Evolutionary conservation across 2,888 invertebrate genomes (phyloP).

Genomic region (Cephus nigrinus): DNA sequence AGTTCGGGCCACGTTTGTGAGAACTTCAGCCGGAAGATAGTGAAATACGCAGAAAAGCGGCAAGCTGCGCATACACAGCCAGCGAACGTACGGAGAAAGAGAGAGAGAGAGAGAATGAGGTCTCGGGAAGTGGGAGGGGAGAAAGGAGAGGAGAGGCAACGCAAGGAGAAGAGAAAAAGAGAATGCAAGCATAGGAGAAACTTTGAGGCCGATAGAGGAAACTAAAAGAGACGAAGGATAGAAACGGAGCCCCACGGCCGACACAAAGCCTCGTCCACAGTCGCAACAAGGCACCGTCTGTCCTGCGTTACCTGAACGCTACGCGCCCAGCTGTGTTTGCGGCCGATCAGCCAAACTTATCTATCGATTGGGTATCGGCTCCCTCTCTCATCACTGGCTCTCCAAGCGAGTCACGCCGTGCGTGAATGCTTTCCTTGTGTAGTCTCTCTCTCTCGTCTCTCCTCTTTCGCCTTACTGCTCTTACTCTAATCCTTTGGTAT

Average conservation of each 20-base stretch:
- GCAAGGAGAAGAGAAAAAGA: slow-evolving; percentile 1
- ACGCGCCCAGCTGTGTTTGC: slow-evolving; percentile 61
- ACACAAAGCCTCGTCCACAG: background rate
- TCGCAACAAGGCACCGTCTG: slow-evolving; percentile 46
- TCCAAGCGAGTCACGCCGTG: no score
- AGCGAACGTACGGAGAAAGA: slow-evolving; percentile 16
- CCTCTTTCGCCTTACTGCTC: background rate
- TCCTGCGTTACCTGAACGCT: slow-evolving; percentile 51
- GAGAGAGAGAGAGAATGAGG: slow-evolving; percentile 12
- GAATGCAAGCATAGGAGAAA: no score
- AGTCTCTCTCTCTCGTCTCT: background rate
- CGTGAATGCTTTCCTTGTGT: no score
- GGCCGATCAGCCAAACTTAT: slow-evolving; percentile 54
- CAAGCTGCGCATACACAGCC: slow-evolving; percentile 58
- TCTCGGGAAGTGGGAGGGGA: slow-evolving; percentile 3
- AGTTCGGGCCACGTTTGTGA: slow-evolving; percentile 13
- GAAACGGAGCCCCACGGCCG: background rate
- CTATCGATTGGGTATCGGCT: slow-evolving; percentile 59
- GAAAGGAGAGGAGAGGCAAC: slow-evolving; percentile 14
- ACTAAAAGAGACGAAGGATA: no score
- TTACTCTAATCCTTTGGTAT: background rate
- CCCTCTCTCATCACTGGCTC: slow-evolving; percentile 5
- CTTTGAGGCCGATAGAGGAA: no score
- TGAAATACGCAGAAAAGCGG: slow-evolving; percentile 51
- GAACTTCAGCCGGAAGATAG: slow-evolving; percentile 34